Base-by-base conservation (phyloP, 1,140 invertebrate species). In the Archivesica marissinica region DNA sequence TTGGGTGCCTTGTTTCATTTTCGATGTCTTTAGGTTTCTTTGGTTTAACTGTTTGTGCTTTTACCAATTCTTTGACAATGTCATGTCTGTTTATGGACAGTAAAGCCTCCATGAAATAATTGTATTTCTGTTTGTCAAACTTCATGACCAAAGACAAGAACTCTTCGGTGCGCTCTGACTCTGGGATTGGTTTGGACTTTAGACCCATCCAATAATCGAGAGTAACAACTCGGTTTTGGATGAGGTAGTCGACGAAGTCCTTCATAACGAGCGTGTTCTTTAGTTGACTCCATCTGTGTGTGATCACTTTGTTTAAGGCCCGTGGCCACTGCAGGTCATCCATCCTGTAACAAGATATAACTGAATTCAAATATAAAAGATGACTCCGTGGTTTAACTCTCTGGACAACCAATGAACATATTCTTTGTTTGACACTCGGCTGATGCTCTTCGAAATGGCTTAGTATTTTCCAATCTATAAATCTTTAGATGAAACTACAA, bases 171-270 rank as follows among this genome's bases (percentile, higher is more conserved):
- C 82, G 33, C 74, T 85, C 82, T 2, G 82, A 85, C 44, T 85
- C 82, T 11, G 82, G 30, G 17, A 85, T 56, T 38, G 82, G 74
- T 77, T 85, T 85, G 28, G 82, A 64, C n/a, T 78, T 77, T 38
- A 85, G 59, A 33, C 82, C 47, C 74, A 85, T 85, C 82, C 82
- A 85, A 64, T 85, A 85, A n/a, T 85, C 82, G 20, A 85, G 74
- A 28, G 82, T 68, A 17, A 85, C 75, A 13, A 85, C 74, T 30
- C 82, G 33, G 35, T 72, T 85, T 35, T 85, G 82, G 23, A 85
- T 85, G 7, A 85, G 59, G 38, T 85, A 52, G 44, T 85, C 82
- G 11, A 78, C 74, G 70, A 85, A 77, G 74, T 85, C 82, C 35
- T 78, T 68, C 74, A 85, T 68, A 23, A 85, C 82, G 13, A 85